These are phyloP conservation scores for Papilio xuthus DNA, from an alignment of 1,140 invertebrate species.

Conservation along the genomic window DNA sequence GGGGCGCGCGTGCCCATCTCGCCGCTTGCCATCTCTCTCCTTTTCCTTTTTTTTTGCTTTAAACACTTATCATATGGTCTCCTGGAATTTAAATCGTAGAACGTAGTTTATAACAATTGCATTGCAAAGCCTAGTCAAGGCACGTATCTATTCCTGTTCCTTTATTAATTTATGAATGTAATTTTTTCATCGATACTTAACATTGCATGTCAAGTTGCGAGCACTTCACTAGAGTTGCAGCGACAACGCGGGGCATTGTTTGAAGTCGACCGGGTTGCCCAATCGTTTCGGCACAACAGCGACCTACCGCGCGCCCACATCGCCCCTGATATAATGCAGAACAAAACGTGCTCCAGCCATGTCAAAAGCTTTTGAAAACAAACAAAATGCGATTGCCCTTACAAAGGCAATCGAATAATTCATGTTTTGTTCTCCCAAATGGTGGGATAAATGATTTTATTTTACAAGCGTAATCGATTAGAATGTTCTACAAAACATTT, in stretches of 20 bases:
- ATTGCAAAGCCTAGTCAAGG: too few species aligned
- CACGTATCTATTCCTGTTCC: background rate
- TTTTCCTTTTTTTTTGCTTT: background rate
- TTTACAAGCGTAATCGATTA: too few species aligned
- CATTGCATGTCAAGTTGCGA: background rate
- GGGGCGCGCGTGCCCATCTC: constrained; percentile 17
- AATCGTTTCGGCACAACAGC: background rate
- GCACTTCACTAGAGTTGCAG: constrained; percentile 15
- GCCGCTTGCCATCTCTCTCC: background rate
- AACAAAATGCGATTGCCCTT: constrained; percentile 12
- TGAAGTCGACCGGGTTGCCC: constrained; percentile 1
- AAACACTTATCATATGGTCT: background rate
- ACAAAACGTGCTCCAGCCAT: background rate
- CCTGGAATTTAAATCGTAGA: too few species aligned
- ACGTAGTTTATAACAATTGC: too few species aligned
- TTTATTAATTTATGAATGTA: background rate
- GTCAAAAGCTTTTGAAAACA: constrained; percentile 17
- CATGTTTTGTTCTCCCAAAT: background rate
- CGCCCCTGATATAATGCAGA: background rate
- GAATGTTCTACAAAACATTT: too few species aligned
- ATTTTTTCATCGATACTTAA: background rate
- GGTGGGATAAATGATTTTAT: background rate
- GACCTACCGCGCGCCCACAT: background rate
- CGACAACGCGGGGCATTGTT: background rate
- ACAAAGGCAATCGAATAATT: background rate